These are phyloP conservation scores for Potorous gilbertii DNA, from an alignment of 2,797 vertebrate genomes.

Conservation along the genomic window DNA sequence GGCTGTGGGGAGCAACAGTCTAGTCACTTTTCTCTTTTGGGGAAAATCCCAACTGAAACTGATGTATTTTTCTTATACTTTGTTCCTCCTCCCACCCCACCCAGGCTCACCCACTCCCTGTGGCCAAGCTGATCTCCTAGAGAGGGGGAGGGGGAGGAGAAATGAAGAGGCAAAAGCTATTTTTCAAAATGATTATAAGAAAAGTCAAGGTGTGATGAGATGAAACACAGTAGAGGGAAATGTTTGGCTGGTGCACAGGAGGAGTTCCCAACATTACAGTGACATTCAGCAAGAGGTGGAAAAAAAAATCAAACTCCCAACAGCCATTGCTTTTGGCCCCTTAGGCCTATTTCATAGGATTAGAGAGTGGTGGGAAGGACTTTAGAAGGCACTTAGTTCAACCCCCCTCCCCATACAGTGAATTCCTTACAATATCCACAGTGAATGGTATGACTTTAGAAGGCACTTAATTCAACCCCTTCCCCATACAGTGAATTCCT, in stretches of 20 bases:
- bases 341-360: not conserved
- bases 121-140: not conserved
- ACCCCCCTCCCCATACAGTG: too few relatives aligned
- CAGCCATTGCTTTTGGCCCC: not conserved
- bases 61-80: slow-evolving; percentile 31
- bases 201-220: not conserved
- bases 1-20: slow-evolving; percentile 46
- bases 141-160: not conserved
- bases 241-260: not conserved
- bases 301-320: not conserved
- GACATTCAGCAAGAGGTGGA: not conserved
- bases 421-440: too few relatives aligned
- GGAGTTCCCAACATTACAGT: not conserved
- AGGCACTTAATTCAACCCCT: too few relatives aligned
- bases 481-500: not conserved
- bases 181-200: not conserved
- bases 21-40: slow-evolving; percentile 29
- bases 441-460: too few relatives aligned
- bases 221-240: not conserved
- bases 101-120: slow-evolving; percentile 33
- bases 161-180: slow-evolving; percentile 4
- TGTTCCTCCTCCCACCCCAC: not conserved
- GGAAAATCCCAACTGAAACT: slow-evolving; percentile 55
- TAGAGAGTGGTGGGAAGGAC: not conserved
- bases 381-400: not conserved